Conservation (phyloP, 2,888 invertebrate species). For the Agonopterix alstromeriana region DNA sequence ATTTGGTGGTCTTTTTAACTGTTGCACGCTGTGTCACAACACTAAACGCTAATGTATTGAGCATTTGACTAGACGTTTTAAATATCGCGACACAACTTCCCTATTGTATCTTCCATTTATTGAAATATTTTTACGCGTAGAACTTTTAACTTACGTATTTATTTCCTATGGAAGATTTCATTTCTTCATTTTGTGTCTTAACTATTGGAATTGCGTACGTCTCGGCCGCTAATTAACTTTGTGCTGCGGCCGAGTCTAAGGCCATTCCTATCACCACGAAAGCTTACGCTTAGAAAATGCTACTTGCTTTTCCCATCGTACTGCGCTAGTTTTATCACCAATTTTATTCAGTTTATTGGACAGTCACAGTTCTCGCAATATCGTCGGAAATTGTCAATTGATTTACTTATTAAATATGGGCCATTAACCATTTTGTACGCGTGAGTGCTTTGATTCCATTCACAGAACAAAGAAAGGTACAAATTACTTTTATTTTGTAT, state of each 20-base stretch:
- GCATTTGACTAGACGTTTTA: constrained; percentile 49
- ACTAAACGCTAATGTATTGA: constrained; percentile 49
- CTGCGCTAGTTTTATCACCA: constrained; percentile 34
- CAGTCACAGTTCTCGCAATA: constrained; percentile 45
- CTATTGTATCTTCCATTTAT: constrained; percentile 6
- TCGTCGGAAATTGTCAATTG: constrained; percentile 52
- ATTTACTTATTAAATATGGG: constrained; percentile 71
- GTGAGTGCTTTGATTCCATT: constrained; percentile 46
- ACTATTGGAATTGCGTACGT: constrained; percentile 52
- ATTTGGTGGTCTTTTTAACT: constrained; percentile 3
- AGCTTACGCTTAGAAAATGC: constrained; percentile 40
- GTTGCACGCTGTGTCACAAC: constrained; percentile 26
- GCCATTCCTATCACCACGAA: constrained; percentile 42
- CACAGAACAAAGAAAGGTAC: constrained; percentile 43
- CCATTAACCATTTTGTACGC: constrained; percentile 62
- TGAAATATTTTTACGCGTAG: constrained; percentile 51
- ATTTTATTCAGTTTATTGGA: constrained; percentile 33
- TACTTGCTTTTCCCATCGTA: constrained; percentile 30
- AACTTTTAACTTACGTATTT: constrained; percentile 61
- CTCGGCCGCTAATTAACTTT: constrained; percentile 54
- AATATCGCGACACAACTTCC: constrained; percentile 21
- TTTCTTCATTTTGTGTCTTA: constrained; percentile 63
- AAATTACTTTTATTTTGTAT: neutral
- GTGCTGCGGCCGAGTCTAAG: constrained; percentile 55
- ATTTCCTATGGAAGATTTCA: constrained; percentile 72